A percentile compares a stretch with the other conserved stretches of the same genome.
Conservation (phyloP, 92 coral and sea anemone species). For the Palythoa grandiflora region DNA sequence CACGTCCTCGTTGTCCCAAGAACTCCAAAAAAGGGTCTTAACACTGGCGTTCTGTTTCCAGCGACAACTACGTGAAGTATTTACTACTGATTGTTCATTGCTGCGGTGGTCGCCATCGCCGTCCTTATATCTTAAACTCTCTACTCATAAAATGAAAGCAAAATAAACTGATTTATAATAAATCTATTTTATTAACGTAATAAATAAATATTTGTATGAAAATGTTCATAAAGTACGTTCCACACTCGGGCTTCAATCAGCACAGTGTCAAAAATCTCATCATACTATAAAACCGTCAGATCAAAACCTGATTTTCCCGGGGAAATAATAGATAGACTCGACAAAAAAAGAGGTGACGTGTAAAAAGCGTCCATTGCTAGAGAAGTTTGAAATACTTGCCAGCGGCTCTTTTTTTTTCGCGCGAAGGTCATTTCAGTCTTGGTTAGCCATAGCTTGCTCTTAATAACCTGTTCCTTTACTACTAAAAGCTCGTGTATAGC, state of each 20-base stretch:
- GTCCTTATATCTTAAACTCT: no score
- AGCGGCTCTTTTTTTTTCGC: conserved; percentile 66
- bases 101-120: no score
- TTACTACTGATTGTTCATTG: no score
- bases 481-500: conserved; percentile 83
- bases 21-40: no score
- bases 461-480: conserved; percentile 83
- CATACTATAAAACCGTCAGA: neutral
- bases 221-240: neutral
- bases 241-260: neutral
- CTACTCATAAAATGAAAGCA: no score
- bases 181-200: neutral
- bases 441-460: conserved; percentile 79
- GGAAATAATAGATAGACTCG: conserved; percentile 27
- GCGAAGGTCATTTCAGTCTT: conserved; percentile 83
- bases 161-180: neutral
- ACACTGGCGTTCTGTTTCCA: no score
- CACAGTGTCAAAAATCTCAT: neutral
- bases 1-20: no score
- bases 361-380: conserved; percentile 70
- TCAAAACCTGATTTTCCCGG: neutral
- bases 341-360: conserved; percentile 63
- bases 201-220: neutral
- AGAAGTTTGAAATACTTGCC: conserved; percentile 53
- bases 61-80: no score